Percentiles rank a stretch among this genome's conserved stretches.
Conservation (phyloP, 2,113 vertebrate species). For the Cheirogaleus medius region DNA sequence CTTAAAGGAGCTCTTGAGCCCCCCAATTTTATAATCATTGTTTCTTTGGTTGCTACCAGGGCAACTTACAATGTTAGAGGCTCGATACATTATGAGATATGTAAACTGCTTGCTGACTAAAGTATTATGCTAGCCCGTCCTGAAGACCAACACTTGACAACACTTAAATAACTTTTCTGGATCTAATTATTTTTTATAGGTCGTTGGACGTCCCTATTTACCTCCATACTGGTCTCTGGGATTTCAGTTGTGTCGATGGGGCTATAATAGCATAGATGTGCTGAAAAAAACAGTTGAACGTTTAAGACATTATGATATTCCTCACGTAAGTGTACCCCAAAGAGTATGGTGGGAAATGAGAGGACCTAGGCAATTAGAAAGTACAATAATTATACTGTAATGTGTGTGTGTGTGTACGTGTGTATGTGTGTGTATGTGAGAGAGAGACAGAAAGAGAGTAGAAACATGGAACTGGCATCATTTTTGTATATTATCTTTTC, state of each 20-base stretch:
- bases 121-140: background rate
- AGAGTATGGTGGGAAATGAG: background rate
- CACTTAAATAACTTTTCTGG: background rate
- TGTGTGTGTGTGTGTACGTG: too few relatives aligned
- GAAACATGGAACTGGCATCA: background rate
- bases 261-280: slow-evolving; percentile 86
- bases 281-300: slow-evolving; percentile 86
- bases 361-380: background rate
- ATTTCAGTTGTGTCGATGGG: slow-evolving; percentile 92
- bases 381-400: background rate
- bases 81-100: background rate
- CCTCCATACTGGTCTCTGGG: slow-evolving; percentile 93
- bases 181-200: slow-evolving; percentile 48
- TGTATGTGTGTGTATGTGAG: too few relatives aligned
- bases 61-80: background rate
- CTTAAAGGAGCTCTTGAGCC: background rate
- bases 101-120: background rate
- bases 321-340: slow-evolving; percentile 86
- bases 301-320: slow-evolving; percentile 85
- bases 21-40: background rate
- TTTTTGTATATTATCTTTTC: background rate
- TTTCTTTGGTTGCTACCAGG: background rate
- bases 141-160: background rate
- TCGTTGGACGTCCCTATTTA: slow-evolving; percentile 89
- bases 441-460: background rate